Percentiles rank a stretch among this genome's conserved stretches.
Conservation (phyloP, 2,113 vertebrate species). For the Suricata suricatta region DNA sequence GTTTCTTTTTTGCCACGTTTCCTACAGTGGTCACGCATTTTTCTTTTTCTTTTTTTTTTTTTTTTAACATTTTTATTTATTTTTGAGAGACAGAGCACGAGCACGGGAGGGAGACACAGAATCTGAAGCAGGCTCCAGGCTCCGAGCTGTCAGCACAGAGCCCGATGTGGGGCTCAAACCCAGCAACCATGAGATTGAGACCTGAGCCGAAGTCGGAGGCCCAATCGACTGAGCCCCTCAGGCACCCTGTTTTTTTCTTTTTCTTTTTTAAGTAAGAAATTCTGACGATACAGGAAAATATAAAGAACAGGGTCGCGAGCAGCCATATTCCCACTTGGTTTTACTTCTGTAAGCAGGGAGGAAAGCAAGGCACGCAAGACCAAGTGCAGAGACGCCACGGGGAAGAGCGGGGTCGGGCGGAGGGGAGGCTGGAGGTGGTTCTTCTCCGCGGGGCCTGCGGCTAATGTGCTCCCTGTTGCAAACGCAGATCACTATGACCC, state of each 20-base stretch:
- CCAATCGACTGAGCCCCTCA: no score
- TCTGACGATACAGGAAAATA: not conserved
- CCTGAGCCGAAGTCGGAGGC: no score
- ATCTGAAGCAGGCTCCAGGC: no score
- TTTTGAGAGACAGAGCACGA: no score
- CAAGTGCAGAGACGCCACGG: accelerated
- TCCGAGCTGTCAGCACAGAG: no score
- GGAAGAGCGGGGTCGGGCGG: accelerated
- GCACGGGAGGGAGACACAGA: no score
- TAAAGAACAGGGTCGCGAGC: not conserved
- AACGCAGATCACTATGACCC: slow-evolving; percentile 97
- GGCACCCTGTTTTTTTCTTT: no score
- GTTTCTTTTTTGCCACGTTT: not conserved
- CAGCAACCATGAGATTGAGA: no score
- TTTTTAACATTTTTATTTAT: no score
- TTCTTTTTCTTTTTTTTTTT: not conserved
- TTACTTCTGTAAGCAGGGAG: not conserved
- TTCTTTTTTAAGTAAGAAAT: not conserved
- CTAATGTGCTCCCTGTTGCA: slow-evolving; percentile 47
- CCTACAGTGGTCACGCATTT: not conserved
- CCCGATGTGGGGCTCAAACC: no score
- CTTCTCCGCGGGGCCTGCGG: accelerated
- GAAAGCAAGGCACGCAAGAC: not conserved
- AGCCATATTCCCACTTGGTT: not conserved
- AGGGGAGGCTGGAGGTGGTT: accelerated